phyloP scores from a whole-genome alignment of 2,113 vertebrate genomes.

The Gallinago jamesoni region DNA sequence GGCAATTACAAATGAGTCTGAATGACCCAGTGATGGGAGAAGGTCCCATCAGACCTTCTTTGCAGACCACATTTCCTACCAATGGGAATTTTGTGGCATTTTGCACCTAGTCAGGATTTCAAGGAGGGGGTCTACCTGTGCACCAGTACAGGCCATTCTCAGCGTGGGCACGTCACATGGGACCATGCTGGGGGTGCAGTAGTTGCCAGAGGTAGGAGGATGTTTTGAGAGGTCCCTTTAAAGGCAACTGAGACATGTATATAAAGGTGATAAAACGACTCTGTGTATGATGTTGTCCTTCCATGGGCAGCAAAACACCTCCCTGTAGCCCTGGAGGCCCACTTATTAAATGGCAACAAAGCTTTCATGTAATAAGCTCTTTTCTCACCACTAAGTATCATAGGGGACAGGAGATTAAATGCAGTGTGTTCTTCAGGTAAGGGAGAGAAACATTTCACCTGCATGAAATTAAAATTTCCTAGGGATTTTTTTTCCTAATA shows the following conservation, averaged over 20 bases:
- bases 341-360: background rate
- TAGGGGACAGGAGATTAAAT: background rate
- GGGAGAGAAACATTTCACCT: slow-evolving; percentile 19
- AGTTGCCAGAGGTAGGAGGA: background rate
- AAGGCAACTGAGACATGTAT: background rate
- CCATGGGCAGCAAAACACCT: background rate
- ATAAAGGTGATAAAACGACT: background rate
- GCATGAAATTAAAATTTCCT: slow-evolving; percentile 40
- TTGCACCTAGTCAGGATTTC: background rate
- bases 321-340: background rate
- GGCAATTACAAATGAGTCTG: accelerated
- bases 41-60: background rate
- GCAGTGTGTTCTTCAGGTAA: background rate
- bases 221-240: background rate
- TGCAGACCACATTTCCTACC: background rate
- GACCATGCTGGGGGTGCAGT: background rate
- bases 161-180: background rate
- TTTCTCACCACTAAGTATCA: background rate
- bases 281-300: background rate
- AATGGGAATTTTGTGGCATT: background rate
- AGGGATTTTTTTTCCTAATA: background rate
- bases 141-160: background rate
- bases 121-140: background rate
- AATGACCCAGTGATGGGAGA: background rate
- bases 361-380: background rate